Percentiles rank a stretch among this genome's conserved stretches.
Evolutionary conservation across 2,113 vertebrate species (phyloP).

Genomic region (Myanophis thanlyinensis): DNA sequence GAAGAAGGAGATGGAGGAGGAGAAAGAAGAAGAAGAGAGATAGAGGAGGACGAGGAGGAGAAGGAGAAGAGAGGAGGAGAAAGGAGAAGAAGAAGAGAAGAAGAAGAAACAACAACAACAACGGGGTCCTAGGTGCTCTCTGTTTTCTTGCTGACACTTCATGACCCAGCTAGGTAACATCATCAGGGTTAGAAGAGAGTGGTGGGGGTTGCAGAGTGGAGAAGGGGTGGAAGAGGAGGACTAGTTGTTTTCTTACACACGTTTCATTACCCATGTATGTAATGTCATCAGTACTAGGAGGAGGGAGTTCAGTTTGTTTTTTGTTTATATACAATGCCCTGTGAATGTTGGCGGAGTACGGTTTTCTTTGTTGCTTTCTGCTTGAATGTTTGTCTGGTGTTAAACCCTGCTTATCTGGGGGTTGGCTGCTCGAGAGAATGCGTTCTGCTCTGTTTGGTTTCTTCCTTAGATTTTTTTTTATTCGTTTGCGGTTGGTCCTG

Average conservation of each 20-base stretch:
- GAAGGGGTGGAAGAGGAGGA: neutral
- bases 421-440: neutral
- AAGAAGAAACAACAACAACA: no score
- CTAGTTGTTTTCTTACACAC: neutral
- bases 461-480: neutral
- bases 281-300: no score
- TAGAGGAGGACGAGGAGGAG: no score
- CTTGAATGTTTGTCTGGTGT: neutral
- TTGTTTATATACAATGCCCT: neutral
- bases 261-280: no score
- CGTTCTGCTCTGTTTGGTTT: neutral
- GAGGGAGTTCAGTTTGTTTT: no score
- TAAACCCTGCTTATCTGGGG: no score
- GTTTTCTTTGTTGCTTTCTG: neutral
- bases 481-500: neutral
- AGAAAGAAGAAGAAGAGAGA: no score
- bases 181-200: neutral
- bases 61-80: no score
- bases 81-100: no score
- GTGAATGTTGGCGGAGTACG: neutral
- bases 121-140: no score
- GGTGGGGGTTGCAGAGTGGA: neutral
- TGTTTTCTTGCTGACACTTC: neutral
- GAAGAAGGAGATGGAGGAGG: no score
- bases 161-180: neutral